Conservation (phyloP, 2,888 invertebrate genomes). For the Calephelis perditalis region DNA sequence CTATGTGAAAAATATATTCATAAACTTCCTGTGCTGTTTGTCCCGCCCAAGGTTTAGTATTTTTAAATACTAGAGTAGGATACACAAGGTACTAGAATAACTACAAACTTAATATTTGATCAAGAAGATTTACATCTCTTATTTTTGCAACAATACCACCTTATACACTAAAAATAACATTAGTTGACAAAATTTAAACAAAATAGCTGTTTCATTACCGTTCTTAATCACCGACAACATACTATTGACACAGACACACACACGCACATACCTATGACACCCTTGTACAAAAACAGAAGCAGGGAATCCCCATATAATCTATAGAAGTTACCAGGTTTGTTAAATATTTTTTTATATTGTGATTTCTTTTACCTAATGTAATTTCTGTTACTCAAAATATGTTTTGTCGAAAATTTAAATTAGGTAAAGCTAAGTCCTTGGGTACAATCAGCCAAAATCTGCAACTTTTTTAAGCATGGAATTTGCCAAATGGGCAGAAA, state of each 20-base stretch:
- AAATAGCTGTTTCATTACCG: too few relatives aligned
- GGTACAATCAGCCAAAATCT: neutral
- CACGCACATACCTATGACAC: too few relatives aligned
- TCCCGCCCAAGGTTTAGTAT: conserved; percentile 21
- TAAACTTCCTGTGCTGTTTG: conserved; percentile 30
- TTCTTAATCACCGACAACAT: too few relatives aligned
- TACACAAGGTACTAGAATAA: conserved; percentile 12
- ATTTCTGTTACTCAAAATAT: too few relatives aligned
- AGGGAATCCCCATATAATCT: neutral
- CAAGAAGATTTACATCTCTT: conserved; percentile 16
- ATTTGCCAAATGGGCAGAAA: neutral
- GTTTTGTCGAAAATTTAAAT: neutral
- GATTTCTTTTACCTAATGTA: too few relatives aligned
- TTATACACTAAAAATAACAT: conserved; percentile 26
- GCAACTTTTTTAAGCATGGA: neutral
- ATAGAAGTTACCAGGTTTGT: neutral
- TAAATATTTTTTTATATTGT: too few relatives aligned
- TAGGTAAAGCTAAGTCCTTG: neutral
- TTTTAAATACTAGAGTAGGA: conserved; percentile 24
- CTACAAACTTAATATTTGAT: conserved; percentile 12
- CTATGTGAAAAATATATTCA: conserved; percentile 26
- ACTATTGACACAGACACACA: too few relatives aligned
- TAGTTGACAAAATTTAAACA: conserved; percentile 21
- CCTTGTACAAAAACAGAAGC: conserved; percentile 8
- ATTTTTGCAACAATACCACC: conserved; percentile 21